Base-by-base conservation (phyloP, 2,113 vertebrate species). In the Pimephales promelas region DNA sequence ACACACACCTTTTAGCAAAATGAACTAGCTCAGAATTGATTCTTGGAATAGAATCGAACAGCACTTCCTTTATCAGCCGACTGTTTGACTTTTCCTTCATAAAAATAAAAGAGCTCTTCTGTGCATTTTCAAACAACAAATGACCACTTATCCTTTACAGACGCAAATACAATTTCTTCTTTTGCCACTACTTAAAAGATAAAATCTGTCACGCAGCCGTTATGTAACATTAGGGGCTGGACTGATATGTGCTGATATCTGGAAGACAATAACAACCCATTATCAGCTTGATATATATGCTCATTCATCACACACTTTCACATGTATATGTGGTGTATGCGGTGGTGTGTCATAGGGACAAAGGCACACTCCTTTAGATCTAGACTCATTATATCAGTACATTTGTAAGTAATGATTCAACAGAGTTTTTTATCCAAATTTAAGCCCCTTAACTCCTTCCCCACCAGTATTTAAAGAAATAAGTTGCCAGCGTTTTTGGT, bases 251-350 rank as follows among this genome's bases (percentile, higher is more conserved):
- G 28, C 8, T 1, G 28, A 66, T 10, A 20, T 64, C 62, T 66
- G 16, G 28, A 66, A 10, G 28, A 66, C 62, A 66, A 36, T 66
- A 66, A 34, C 62, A 66, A 66, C 18, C 62, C 62, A 66, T 66
- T 34, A 34, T 34, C 14, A 64, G 28, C 16, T 20, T 66, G 62
- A 66, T 62, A 31, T 16, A 62, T 26, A 62, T 3, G 16, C 7
- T 66, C 62, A 66, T 66, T 66, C 62, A 66, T 34, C 34, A 66
- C 28, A 66, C 61, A 62, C 28, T 28, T 49, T 16, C 59, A 28
- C 14, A 18, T 18, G 62, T 20, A 9, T 66, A 4, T 20, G 62
- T 34, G 62, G 28, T 28, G 28, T 28, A 28, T 28, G 28, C 2
- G 28, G 28, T 28, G 28, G 28, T 34, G 62, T 34, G 62, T 18